phyloP scores from a whole-genome alignment of 2,797 vertebrate species.

The Acridotheres tristis region DNA sequence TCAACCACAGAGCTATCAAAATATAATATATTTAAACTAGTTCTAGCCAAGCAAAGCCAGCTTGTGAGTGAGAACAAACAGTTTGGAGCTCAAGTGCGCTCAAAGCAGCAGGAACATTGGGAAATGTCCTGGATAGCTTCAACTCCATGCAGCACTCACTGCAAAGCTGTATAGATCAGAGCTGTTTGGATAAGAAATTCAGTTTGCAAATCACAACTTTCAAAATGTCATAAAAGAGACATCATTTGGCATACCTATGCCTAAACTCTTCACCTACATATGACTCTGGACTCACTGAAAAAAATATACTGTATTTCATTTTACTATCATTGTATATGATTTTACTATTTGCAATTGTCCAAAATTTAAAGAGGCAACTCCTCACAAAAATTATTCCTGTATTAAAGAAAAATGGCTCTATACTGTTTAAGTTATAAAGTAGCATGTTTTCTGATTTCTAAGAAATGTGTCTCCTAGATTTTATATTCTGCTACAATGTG shows the following conservation, averaged over 20 bases:
- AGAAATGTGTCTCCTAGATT: neutral
- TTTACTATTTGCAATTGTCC: neutral
- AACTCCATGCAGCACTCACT: neutral
- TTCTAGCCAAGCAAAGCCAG: constrained; percentile 38
- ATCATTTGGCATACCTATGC: neutral
- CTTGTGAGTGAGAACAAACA: constrained; percentile 14
- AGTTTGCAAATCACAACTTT: neutral
- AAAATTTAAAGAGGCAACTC: neutral
- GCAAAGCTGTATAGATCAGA: neutral
- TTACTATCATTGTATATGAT: neutral
- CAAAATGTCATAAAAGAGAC: constrained; percentile 8
- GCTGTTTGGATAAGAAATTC: neutral
- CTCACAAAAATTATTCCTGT: neutral
- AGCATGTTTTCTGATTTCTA: neutral
- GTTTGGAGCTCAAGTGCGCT: neutral
- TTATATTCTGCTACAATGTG: neutral
- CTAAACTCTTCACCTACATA: neutral
- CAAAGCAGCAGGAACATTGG: neutral
- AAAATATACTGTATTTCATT: neutral
- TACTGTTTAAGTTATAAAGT: neutral
- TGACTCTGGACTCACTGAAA: neutral
- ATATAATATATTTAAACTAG: neutral
- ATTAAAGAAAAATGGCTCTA: neutral
- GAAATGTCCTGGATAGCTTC: neutral
- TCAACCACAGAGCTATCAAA: constrained; percentile 40